Base-by-base conservation (phyloP, 2,113 vertebrate genomes). In the Bagarius yarrelli region DNA sequence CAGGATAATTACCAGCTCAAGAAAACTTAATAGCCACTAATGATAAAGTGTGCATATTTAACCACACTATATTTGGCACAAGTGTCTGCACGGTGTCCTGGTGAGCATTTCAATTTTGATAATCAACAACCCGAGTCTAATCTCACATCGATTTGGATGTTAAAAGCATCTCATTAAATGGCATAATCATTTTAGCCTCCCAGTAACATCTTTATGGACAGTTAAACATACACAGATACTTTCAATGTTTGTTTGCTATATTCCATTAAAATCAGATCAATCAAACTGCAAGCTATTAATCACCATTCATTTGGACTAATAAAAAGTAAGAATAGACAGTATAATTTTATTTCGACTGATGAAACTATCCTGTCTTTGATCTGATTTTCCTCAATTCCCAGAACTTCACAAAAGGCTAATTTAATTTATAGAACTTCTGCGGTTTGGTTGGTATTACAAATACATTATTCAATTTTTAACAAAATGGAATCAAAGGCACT, bases 81-180 rank as follows among this genome's bases (percentile, higher is more conserved):
- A 16, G 23, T 25, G n/a, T 69, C 40, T 69, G n/a, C 34, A 66
- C 34, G 13, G 36, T 66, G 63, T 69, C n/a, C n/a, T 52, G n/a
- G 8, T 71, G 44, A 18, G 25, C 8, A 30, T 71, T 71, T 55
- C 50, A 50, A 27, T 71, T 71, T 52, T 52, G 44, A 70, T 6
- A 70, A 27, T n/a, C 67, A 52, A 30, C 52, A 73, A 55, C 13
- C 4, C 71, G 25, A 73, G n/a, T 72, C 27, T 73, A 73, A 73
- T 56, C 47, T 53, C 30, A 55, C 50, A 53, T 32, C 12, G n/a
- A 60, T 25, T 40, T 76, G 74, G 34, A 61, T 27, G 44, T 76
- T 36, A 44, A 76, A 76, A 61, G 36, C 75, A 50, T 76, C 75
- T 73, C 71, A 73, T 73, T 34, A 73, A 50, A 12, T 32, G 70